Evolutionary conservation across 2,113 vertebrate genomes (phyloP).

Genomic region (Empidonax traillii): DNA sequence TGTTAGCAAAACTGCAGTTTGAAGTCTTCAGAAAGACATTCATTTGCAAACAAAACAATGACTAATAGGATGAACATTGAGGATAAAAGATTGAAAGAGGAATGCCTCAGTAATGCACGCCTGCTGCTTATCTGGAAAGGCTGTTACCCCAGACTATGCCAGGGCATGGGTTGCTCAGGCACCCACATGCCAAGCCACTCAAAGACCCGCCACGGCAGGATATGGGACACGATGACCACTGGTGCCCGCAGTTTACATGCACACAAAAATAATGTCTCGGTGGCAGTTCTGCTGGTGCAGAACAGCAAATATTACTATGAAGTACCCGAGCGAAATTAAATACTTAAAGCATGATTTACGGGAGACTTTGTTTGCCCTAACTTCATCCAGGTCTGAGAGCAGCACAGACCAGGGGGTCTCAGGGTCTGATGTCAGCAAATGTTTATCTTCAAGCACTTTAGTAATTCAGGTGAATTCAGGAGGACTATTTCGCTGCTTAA

Average conservation of each 20-base stretch:
- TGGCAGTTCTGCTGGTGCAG: not conserved
- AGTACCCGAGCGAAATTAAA: rapidly evolving
- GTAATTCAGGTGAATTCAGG: constrained; percentile 8
- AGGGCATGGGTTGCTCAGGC: not conserved
- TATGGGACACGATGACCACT: rapidly evolving
- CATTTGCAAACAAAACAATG: not conserved
- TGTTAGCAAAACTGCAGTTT: not conserved
- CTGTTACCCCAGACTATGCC: not conserved
- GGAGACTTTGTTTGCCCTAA: not conserved
- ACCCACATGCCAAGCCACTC: not conserved
- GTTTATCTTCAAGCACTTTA: not conserved
- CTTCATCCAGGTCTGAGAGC: not conserved
- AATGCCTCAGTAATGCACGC: rapidly evolving
- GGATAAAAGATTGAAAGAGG: not conserved
- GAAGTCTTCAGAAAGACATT: not conserved
- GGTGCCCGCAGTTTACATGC: rapidly evolving
- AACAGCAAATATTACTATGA: not conserved
- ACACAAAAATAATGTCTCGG: not conserved
- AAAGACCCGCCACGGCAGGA: rapidly evolving
- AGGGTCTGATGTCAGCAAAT: not conserved
- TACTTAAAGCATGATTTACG: not conserved
- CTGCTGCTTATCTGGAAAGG: not conserved
- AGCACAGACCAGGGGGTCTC: not conserved
- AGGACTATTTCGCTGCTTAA: constrained; percentile 17
- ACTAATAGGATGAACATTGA: not conserved